Evolutionary conservation across 2,888 invertebrate genomes (phyloP).

Genomic region (Pomacea canaliculata): DNA sequence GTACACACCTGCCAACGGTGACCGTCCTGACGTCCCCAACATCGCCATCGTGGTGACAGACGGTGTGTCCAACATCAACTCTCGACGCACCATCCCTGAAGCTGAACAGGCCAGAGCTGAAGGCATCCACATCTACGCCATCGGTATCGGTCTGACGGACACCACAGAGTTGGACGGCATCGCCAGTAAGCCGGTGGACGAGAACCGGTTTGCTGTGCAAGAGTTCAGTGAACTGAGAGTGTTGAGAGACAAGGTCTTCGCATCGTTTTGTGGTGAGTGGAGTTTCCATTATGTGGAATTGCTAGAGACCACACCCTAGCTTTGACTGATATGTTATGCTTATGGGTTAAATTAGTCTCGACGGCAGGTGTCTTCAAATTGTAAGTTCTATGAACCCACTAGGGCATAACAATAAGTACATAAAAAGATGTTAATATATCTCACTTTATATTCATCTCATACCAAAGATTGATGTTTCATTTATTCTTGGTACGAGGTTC

Average conservation of each 20-base stretch:
- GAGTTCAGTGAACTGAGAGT: slow-evolving; percentile 40
- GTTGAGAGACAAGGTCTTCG: slow-evolving; percentile 42
- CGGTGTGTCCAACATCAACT: slow-evolving; percentile 63
- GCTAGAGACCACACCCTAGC: too few species aligned
- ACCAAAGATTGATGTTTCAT: too few species aligned
- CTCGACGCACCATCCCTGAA: slow-evolving; percentile 54
- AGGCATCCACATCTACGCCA: slow-evolving; percentile 46
- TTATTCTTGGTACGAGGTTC: too few species aligned
- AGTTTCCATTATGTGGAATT: too few species aligned
- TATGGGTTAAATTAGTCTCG: too few species aligned
- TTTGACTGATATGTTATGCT: too few species aligned
- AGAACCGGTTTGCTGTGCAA: slow-evolving; percentile 42
- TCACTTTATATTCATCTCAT: too few species aligned
- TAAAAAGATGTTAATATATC: too few species aligned
- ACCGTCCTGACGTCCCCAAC: slow-evolving; percentile 55
- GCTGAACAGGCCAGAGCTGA: slow-evolving; percentile 42
- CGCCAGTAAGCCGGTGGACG: slow-evolving; percentile 41
- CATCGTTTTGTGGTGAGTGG: slow-evolving; percentile 35
- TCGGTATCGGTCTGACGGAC: slow-evolving; percentile 50
- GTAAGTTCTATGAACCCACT: too few species aligned
- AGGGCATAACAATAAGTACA: too few species aligned
- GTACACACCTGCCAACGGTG: slow-evolving; percentile 44
- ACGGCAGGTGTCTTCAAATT: too few species aligned
- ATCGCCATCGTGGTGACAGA: slow-evolving; percentile 58
- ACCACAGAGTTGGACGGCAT: slow-evolving; percentile 52